Evolutionary conservation across 2,797 vertebrate genomes (phyloP), one percentile per base, ranked within the genome.

Genomic region (Gila robusta): DNA sequence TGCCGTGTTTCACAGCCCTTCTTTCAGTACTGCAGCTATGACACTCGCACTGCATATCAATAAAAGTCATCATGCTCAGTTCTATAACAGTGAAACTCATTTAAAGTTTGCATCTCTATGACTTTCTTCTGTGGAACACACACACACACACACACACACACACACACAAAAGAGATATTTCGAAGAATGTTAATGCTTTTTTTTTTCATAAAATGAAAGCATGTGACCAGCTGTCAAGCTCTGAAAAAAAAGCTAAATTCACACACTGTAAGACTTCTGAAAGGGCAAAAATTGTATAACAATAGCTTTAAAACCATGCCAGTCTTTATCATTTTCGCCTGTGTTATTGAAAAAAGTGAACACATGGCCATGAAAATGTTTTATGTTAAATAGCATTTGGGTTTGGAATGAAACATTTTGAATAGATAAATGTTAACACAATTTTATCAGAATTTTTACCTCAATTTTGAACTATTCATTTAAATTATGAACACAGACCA

Each of bases 1-100:
- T 26, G 37, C 54, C 37, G 19, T 80, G 74, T 81, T 66, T 72
- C 28, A 32, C 67, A 19, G 80, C 66, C 37, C 41, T 74, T 67
- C 64, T 52, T 37, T 39, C 71, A 32, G 56, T 6, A 12, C 66
- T 39, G 37, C 26, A 73, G 37, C 44, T 10, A 6, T 78, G 59
- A 17, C 71, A 32, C 49, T 52, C 32, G 21, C 47, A 81, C 23
- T 2, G 21, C 56, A 71, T 41, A 17, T 56, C 39, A 59, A 23
- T 54, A 35, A 3, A 21, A 52, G 32, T 52, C 70, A 70, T 39
- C 21, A 41, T 28, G 28, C 11, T 52, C 49, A 39, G 76, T 9
- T 49, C 37, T 7, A 1, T 62, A 49, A 28, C 44, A 19, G 39
- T n/a, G 16, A 44, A 41, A 28, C 28, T 49, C 6, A 49, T 32